phyloP scores from a whole-genome alignment of 37 sponge, comb jelly and placozoan species.

The Chondrilla cf. caribensis region DNA sequence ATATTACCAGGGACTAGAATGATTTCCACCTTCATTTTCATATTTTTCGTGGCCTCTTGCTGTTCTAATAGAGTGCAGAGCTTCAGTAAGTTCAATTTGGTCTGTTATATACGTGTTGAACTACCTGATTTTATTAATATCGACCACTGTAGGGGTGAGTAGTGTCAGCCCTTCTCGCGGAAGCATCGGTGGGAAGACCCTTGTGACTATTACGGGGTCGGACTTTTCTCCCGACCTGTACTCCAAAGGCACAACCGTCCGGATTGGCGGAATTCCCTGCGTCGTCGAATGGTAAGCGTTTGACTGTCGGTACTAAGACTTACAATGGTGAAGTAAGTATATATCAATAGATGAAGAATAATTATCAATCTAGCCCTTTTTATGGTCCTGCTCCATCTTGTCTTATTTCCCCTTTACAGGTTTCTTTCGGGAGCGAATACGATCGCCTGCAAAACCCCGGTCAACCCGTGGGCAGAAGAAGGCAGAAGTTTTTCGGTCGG shows the following conservation, averaged over 20 bases:
- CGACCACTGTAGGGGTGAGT: constrained; percentile 2
- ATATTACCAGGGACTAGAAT: no score
- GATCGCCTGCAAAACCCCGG: constrained; percentile 40
- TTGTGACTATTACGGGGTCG: constrained; percentile 42
- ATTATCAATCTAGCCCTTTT: no score
- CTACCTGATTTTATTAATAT: background rate
- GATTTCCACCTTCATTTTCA: no score
- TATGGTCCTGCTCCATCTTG: no score
- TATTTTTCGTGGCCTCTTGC: background rate
- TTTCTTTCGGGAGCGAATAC: constrained; percentile 10
- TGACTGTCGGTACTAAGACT: no score
- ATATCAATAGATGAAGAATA: no score
- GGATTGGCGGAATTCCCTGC: constrained; percentile 50
- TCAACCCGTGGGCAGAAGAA: constrained; percentile 38
- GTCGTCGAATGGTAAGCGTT: constrained; percentile 45
- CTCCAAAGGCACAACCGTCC: constrained; percentile 34
- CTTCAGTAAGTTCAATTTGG: no score
- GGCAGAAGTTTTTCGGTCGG: constrained; percentile 11
- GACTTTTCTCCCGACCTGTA: constrained; percentile 61
- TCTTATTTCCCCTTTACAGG: no score
- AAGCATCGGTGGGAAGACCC: constrained; percentile 72
- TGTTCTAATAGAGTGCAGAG: background rate
- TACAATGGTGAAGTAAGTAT: background rate
- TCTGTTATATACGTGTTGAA: no score
- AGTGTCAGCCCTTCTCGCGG: constrained; percentile 40